Conservation (phyloP, 2,113 vertebrate genomes). For the Burhinus oedicnemus region DNA sequence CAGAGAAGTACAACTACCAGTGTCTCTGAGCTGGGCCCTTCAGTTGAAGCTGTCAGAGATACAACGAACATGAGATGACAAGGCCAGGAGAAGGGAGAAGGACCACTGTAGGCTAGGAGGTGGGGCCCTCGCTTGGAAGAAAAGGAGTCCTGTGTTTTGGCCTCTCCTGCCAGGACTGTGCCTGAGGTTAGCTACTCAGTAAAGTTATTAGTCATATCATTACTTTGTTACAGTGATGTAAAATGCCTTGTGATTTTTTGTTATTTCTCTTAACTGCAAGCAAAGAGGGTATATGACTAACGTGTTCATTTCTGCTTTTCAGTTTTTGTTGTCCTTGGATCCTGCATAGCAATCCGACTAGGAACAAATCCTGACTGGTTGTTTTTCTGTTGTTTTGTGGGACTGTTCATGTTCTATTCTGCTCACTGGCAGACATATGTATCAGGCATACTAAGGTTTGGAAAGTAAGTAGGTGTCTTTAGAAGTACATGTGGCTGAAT, state of each 20-base stretch:
- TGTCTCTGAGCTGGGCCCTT: neutral
- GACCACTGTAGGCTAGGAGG: neutral
- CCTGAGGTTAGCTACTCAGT: neutral
- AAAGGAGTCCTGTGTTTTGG: neutral
- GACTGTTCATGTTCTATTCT: conserved; percentile 98
- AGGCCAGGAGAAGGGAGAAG: neutral
- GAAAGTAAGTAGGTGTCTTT: conserved; percentile 83
- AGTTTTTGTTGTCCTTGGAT: conserved; percentile 92
- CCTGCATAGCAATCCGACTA: conserved; percentile 87
- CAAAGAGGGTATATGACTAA: neutral
- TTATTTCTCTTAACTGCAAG: neutral
- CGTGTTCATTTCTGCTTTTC: conserved; percentile 59
- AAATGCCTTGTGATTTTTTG: neutral
- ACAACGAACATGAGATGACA: neutral
- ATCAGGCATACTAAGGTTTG: conserved; percentile 92
- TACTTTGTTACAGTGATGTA: neutral
- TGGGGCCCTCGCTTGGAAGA: neutral
- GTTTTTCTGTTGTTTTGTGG: conserved; percentile 94
- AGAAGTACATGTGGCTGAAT: neutral
- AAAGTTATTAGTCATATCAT: neutral
- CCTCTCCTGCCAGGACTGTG: neutral
- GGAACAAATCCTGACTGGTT: conserved; percentile 88
- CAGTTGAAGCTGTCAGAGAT: neutral
- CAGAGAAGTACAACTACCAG: neutral
- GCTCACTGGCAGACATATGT: conserved; percentile 99